Conservation (phyloP, 2,797 vertebrate genomes). For the Pipistrellus kuhlii region DNA sequence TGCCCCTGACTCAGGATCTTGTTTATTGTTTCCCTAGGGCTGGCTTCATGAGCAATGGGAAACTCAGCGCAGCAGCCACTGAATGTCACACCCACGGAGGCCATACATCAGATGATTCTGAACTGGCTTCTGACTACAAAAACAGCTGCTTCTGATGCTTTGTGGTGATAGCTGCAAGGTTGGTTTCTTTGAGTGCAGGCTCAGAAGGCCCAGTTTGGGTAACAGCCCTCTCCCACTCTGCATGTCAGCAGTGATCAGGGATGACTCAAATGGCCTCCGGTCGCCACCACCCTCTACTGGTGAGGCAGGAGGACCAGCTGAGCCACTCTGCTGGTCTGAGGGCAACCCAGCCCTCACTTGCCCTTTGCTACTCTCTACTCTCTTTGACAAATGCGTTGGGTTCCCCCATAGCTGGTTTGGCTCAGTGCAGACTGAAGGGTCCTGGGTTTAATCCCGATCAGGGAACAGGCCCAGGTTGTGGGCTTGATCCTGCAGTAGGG, state of each 20-base stretch:
- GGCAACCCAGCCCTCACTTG: background rate
- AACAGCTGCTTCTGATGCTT: background rate
- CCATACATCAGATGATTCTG: constrained; percentile 88
- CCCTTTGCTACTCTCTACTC: background rate
- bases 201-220: background rate
- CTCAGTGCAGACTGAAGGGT: no score
- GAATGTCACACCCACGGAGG: constrained; percentile 88
- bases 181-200: background rate
- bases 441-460: no score
- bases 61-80: constrained; percentile 88
- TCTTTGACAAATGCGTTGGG: background rate
- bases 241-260: background rate
- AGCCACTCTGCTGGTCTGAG: background rate
- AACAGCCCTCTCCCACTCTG: background rate
- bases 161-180: background rate
- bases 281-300: background rate
- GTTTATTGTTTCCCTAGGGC: constrained; percentile 79
- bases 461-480: no score
- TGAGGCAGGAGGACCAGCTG: background rate
- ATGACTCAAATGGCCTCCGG: background rate
- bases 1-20: no score
- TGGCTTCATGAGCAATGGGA: constrained; percentile 90
- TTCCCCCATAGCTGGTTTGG: background rate
- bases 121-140: constrained; percentile 83
- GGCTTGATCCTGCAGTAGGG: no score